Conservation (phyloP, 2,888 invertebrate genomes). For the Ferdinandea cuprea region DNA sequence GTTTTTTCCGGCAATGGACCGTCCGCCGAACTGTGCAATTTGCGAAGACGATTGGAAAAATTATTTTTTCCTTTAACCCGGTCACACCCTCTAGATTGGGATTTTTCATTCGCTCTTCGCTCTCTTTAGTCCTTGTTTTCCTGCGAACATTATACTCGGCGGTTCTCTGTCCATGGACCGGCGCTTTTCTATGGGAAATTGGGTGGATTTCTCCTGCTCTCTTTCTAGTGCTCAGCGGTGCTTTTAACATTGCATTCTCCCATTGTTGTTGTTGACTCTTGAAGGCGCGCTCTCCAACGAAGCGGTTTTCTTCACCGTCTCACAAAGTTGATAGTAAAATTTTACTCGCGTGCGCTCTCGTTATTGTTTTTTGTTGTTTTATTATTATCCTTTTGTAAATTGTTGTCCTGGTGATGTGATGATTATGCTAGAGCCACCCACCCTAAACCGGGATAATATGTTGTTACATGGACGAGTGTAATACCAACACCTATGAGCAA, state of each 20-base stretch:
- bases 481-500: conserved; percentile 24
- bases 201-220: conserved; percentile 17
- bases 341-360: conserved; percentile 52
- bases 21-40: conserved; percentile 71
- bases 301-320: conserved; percentile 1
- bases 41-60: conserved; percentile 71
- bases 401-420: conserved; percentile 70
- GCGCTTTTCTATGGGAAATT: conserved; percentile 46
- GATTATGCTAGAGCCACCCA: conserved; percentile 37
- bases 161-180: conserved; percentile 20
- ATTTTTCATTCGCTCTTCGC: conserved; percentile 49
- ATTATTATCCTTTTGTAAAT: conserved; percentile 65
- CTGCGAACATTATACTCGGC: conserved; percentile 40
- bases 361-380: conserved; percentile 29
- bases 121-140: conserved; percentile 58
- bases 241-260: conserved; percentile 33
- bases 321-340: conserved; percentile 66
- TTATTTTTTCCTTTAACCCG: conserved; percentile 81
- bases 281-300: conserved; percentile 15
- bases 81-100: conserved; percentile 83
- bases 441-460: conserved; percentile 58
- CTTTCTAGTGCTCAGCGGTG: conserved; percentile 4
- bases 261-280: conserved; percentile 70
- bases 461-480: conserved; percentile 41
- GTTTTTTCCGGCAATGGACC: conserved; percentile 64